phyloP scores from a whole-genome alignment of 2,113 vertebrate species.

The Aphelocoma coerulescens region DNA sequence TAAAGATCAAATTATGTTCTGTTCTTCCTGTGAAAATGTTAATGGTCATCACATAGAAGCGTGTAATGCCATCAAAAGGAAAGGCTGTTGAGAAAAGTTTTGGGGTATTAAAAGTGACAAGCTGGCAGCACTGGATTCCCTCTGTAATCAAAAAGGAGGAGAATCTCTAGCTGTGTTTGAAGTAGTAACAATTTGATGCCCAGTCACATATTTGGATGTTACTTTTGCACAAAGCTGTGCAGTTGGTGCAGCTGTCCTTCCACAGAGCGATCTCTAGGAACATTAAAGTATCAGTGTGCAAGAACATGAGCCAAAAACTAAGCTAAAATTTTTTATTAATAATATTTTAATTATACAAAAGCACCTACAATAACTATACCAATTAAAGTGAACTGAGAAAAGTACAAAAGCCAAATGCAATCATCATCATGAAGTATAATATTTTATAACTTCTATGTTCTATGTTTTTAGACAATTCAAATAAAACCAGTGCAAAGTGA shows the following conservation, averaged over 20 bases:
- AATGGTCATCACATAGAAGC: not conserved
- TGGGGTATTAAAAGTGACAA: not conserved
- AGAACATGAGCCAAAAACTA: not conserved
- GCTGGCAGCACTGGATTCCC: not conserved
- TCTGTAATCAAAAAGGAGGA: not conserved
- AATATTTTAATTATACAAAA: not conserved
- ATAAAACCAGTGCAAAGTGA: not conserved
- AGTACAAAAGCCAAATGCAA: not conserved
- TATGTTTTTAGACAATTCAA: not conserved
- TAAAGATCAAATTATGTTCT: not conserved
- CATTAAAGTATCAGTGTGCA: not conserved
- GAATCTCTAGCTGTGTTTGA: not conserved
- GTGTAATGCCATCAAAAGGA: not conserved
- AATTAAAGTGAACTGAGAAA: not conserved
- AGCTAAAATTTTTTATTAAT: not conserved
- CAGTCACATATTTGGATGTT: not conserved
- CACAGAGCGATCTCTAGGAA: not conserved
- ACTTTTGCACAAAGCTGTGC: not conserved
- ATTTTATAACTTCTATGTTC: not conserved
- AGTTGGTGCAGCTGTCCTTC: not conserved
- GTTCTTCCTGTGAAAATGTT: not conserved
- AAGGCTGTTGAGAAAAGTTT: not conserved
- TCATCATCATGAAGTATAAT: not conserved
- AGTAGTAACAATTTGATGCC: not conserved
- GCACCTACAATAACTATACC: not conserved